phyloP scores from a whole-genome alignment of 2,888 invertebrate genomes.

The Alsophila aescularia region DNA sequence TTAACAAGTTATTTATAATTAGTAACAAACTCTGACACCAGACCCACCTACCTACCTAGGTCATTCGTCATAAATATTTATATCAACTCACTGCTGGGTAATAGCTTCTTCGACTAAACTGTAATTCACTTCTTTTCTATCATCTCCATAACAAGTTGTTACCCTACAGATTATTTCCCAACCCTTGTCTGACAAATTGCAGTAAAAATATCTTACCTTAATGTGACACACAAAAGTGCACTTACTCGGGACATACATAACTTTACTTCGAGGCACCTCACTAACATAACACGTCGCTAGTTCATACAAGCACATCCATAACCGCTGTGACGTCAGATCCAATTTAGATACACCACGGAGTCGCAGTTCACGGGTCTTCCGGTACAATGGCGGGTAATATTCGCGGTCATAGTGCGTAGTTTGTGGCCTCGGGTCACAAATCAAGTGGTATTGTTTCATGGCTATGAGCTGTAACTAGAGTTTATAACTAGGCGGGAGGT shows the following conservation, averaged over 20 bases:
- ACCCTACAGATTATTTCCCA: no score
- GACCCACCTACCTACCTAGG: no score
- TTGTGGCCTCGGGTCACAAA: constrained; percentile 44
- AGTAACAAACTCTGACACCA: no score
- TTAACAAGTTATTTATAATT: no score
- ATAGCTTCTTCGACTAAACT: no score
- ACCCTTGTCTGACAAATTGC: no score
- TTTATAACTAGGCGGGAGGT: background rate
- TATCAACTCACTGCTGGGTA: no score
- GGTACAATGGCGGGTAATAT: constrained; percentile 43
- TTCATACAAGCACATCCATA: constrained; percentile 16
- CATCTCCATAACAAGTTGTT: no score
- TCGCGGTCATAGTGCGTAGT: constrained; percentile 39
- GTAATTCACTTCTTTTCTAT: no score
- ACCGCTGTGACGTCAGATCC: constrained; percentile 25
- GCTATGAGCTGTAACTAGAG: background rate
- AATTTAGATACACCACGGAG: constrained; percentile 42
- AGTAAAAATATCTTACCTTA: no score
- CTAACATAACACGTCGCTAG: background rate
- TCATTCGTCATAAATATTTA: no score
- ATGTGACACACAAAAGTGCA: background rate
- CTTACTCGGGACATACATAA: background rate
- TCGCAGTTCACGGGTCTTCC: constrained; percentile 22
- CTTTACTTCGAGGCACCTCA: background rate
- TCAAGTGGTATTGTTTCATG: constrained; percentile 43